Conservation (phyloP, 2,888 invertebrate species). For the Drosophila cracens region DNA sequence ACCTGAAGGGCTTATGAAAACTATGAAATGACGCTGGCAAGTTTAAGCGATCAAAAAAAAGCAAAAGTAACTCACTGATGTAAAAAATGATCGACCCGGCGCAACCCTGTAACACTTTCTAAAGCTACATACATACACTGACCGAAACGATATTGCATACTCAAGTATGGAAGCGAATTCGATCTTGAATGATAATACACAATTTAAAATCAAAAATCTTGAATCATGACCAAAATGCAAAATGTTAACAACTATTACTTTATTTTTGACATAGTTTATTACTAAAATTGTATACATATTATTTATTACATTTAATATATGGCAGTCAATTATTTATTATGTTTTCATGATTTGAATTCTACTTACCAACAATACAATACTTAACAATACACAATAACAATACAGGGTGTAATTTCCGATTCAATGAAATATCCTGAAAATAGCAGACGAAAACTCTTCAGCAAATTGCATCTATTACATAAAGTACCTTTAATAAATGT, state of each 20-base stretch:
- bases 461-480: not conserved
- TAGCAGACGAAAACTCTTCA: not conserved
- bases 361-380: not conserved
- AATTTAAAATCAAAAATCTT: not conserved
- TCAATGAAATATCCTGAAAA: not conserved
- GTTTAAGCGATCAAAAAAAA: conserved; percentile 11
- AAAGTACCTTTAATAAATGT: not conserved
- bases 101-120: not conserved
- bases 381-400: not conserved
- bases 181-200: too few relatives aligned
- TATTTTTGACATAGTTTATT: not conserved
- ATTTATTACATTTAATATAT: not conserved
- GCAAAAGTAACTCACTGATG: not conserved
- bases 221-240: not conserved
- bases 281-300: not conserved
- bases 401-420: not conserved
- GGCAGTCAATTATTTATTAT: not conserved
- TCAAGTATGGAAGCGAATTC: not conserved
- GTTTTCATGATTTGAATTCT: not conserved
- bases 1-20: conserved; percentile 19
- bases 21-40: not conserved
- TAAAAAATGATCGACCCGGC: not conserved
- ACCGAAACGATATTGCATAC: not conserved
- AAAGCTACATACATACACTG: not conserved
- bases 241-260: not conserved